phyloP scores from a whole-genome alignment of 1,140 invertebrate species.

The Zeugodacus cucurbitae region DNA sequence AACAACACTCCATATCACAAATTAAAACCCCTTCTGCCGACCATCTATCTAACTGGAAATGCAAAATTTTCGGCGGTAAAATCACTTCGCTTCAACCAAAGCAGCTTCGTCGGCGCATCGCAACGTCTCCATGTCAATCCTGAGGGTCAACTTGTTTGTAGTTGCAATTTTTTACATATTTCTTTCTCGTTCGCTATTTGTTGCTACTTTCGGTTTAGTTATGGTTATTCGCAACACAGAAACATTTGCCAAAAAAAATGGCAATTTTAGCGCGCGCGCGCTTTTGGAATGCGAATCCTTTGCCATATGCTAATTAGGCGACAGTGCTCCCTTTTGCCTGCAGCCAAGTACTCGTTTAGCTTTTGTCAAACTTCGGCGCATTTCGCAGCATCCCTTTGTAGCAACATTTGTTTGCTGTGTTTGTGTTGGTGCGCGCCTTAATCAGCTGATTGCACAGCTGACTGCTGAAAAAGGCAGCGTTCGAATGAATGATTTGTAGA shows the following conservation, averaged over 20 bases:
- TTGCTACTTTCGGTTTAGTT: constrained; percentile 6
- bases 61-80: constrained; percentile 33
- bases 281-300: constrained; percentile 25
- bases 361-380: background rate
- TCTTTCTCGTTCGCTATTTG: background rate
- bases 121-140: background rate
- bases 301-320: constrained; percentile 21
- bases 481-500: background rate
- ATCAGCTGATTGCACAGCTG: background rate
- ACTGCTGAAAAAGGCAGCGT: background rate
- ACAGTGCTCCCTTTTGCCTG: background rate
- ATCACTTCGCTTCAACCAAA: constrained; percentile 17
- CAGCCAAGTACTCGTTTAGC: background rate
- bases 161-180: background rate
- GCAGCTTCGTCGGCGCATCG: background rate
- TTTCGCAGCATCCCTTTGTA: background rate
- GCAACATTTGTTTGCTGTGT: background rate
- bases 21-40: background rate
- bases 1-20: background rate
- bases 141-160: constrained; percentile 34
- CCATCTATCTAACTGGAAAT: background rate
- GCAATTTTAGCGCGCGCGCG: background rate
- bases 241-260: background rate
- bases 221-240: constrained; percentile 16
- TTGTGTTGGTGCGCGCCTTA: background rate